phyloP scores from a whole-genome alignment of 2,797 vertebrate species.

The Gymnothorax javanicus region DNA sequence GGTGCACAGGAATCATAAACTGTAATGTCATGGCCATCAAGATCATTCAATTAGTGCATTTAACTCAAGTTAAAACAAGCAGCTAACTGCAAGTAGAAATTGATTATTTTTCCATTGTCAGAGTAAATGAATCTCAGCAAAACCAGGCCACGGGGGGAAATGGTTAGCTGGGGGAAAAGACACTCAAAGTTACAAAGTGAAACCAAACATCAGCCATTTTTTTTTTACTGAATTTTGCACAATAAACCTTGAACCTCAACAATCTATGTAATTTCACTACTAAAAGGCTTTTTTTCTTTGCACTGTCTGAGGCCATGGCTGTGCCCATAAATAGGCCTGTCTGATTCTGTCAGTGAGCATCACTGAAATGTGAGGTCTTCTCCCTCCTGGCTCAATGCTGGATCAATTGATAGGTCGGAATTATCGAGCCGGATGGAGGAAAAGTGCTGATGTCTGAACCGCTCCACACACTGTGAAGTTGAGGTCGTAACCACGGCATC shows the following conservation, averaged over 20 bases:
- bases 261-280: neutral
- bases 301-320: neutral
- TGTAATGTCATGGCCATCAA: neutral
- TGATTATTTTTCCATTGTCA: neutral
- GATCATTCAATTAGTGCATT: neutral
- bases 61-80: neutral
- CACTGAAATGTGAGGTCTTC: constrained; percentile 4
- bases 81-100: neutral
- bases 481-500: constrained; percentile 28
- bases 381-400: constrained; percentile 23
- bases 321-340: constrained; percentile 25
- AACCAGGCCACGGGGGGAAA: neutral
- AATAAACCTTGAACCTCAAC: neutral
- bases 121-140: neutral
- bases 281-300: neutral
- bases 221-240: neutral
- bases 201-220: neutral
- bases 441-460: constrained; percentile 39
- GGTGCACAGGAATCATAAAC: neutral
- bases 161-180: neutral
- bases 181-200: neutral
- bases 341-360: constrained; percentile 23
- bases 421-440: constrained; percentile 41
- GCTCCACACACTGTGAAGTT: constrained; percentile 42
- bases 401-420: constrained; percentile 42